A percentile compares a stretch with the other conserved stretches of the same genome.
Conservation (phyloP, 2,113 vertebrate species). For the Lipophrys pholis region DNA sequence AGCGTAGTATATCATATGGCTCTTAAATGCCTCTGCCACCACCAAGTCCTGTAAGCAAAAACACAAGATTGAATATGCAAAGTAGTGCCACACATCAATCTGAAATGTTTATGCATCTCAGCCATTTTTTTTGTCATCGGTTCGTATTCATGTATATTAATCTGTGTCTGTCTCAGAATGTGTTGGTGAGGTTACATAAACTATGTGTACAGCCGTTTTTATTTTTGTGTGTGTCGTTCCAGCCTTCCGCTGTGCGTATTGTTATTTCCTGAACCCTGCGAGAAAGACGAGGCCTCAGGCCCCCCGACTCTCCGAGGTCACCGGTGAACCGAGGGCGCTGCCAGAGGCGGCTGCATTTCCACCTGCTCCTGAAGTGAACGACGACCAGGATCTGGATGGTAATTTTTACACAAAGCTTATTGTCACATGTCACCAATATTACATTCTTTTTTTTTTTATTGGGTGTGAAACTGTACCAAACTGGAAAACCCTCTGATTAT, state of each 20-base stretch:
- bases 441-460: not conserved
- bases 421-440: not conserved
- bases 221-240: conserved; percentile 58
- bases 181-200: conserved; percentile 45
- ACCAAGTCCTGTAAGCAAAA: conserved; percentile 77
- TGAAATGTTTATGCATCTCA: conserved; percentile 75
- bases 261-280: conserved; percentile 97
- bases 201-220: not conserved
- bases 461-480: not conserved
- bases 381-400: conserved; percentile 70
- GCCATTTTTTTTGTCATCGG: conserved; percentile 62
- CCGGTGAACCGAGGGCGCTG: conserved; percentile 80
- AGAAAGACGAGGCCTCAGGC: conserved; percentile 94
- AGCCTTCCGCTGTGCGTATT: conserved; percentile 99
- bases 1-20: conserved; percentile 79
- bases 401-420: conserved; percentile 1
- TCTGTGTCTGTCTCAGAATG: conserved; percentile 56
- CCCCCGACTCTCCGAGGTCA: conserved; percentile 89
- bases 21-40: conserved; percentile 78
- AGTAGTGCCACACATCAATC: conserved; percentile 74
- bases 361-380: conserved; percentile 68
- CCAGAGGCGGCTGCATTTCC: conserved; percentile 60
- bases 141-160: conserved; percentile 78
- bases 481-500: conserved; percentile 11
- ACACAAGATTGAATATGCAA: conserved; percentile 79